Percentiles rank a stretch among this genome's conserved stretches.
phyloP scores from a whole-genome alignment of 2,888 invertebrate genomes.

The Bombylius discolor region DNA sequence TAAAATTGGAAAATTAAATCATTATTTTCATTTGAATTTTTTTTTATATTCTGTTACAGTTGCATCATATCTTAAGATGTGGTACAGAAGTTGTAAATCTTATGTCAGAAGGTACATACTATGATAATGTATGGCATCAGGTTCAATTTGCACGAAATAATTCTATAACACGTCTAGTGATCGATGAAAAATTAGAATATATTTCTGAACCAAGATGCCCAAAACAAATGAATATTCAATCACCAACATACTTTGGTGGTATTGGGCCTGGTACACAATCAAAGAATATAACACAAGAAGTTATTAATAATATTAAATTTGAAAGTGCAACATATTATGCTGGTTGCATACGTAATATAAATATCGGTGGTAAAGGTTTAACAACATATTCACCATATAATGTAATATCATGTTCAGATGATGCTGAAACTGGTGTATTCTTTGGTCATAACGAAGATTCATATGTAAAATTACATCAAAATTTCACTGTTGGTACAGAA shows the following conservation, averaged over 20 bases:
- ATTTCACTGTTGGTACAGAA: constrained; percentile 64
- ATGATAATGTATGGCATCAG: constrained; percentile 70
- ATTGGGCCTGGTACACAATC: constrained; percentile 34
- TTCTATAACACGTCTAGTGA: constrained; percentile 42
- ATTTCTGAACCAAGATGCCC: constrained; percentile 44
- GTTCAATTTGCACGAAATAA: constrained; percentile 52
- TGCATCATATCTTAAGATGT: constrained; percentile 50
- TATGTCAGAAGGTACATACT: constrained; percentile 44
- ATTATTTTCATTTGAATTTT: background rate
- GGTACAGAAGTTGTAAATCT: constrained; percentile 50
- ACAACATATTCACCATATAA: constrained; percentile 49
- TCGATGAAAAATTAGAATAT: constrained; percentile 34
- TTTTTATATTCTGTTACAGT: constrained; percentile 29
- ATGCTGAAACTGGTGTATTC: constrained; percentile 70
- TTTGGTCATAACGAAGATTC: constrained; percentile 63
- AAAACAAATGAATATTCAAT: constrained; percentile 45
- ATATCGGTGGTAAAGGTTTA: constrained; percentile 54
- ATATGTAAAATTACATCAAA: constrained; percentile 52
- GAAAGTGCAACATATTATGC: constrained; percentile 47
- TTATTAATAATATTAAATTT: constrained; percentile 28
- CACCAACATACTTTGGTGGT: constrained; percentile 75
- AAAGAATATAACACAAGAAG: constrained; percentile 26
- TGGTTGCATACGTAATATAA: constrained; percentile 71
- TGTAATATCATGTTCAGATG: constrained; percentile 65
- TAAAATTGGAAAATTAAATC: constrained; percentile 9